phyloP scores from a whole-genome alignment of 2,113 vertebrate species.

The Arothron firmamentum region DNA sequence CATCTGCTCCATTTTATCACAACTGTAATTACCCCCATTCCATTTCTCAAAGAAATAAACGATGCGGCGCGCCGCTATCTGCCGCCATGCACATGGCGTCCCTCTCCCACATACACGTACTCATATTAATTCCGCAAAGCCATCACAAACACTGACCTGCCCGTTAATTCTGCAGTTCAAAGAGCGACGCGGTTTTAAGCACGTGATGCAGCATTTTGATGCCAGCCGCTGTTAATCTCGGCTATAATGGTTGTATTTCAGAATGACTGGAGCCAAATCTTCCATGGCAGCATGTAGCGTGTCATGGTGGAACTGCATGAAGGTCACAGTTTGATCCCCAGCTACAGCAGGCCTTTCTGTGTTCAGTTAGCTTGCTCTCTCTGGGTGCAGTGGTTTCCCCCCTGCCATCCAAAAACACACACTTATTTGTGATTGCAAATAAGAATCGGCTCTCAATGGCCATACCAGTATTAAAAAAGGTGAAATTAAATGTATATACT shows the following conservation, averaged over 20 bases:
- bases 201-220: slow-evolving; percentile 15
- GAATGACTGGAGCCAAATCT: slow-evolving; percentile 13
- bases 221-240: slow-evolving; percentile 46
- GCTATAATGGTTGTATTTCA: slow-evolving; percentile 46
- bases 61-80: slow-evolving; percentile 45
- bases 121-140: slow-evolving; percentile 37
- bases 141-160: slow-evolving; percentile 15
- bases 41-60: slow-evolving; percentile 49
- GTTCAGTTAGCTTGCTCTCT: too few relatives aligned
- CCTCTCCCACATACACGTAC: slow-evolving; percentile 4
- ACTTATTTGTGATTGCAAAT: too few relatives aligned
- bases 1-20: slow-evolving; percentile 30
- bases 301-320: too few relatives aligned
- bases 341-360: too few relatives aligned
- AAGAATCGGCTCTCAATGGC: too few relatives aligned
- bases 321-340: too few relatives aligned
- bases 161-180: slow-evolving; percentile 42
- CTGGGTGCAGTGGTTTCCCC: too few relatives aligned
- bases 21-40: slow-evolving; percentile 42
- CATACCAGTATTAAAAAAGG: too few relatives aligned
- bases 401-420: too few relatives aligned
- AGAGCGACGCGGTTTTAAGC: too few relatives aligned
- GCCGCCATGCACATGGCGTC: slow-evolving; percentile 27
- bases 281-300: too few relatives aligned
- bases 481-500: too few relatives aligned